Percentiles rank a stretch among this genome's conserved stretches.
These are phyloP conservation scores for Ichneumon xanthorius DNA, from an alignment of 2,888 invertebrate species.

Conservation along the genomic window DNA sequence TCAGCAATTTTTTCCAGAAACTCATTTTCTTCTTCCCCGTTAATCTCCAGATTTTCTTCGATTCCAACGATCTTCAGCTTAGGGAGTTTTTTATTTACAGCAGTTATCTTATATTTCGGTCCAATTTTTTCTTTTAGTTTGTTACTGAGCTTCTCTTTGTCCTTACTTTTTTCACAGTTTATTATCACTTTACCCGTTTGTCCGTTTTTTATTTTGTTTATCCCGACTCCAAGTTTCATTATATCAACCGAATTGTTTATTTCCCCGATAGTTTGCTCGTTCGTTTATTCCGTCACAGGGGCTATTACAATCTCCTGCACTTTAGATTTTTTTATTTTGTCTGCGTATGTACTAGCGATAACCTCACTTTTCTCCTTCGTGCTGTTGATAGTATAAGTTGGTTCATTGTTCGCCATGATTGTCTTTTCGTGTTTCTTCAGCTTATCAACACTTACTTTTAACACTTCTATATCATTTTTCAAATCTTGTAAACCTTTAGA, in stretches of 20 bases:
- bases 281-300: conserved; percentile 14
- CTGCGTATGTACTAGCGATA: neutral
- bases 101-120: conserved; percentile 12
- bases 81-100: conserved; percentile 38
- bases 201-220: conserved; percentile 21
- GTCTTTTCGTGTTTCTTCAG: neutral
- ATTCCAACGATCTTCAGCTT: conserved; percentile 48
- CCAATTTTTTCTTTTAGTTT: conserved; percentile 32
- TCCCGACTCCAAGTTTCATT: conserved; percentile 25
- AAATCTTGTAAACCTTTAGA: neutral
- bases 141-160: conserved; percentile 24
- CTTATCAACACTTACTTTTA: neutral
- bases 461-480: neutral
- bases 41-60: neutral
- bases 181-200: conserved; percentile 34
- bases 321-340: neutral
- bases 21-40: conserved; percentile 11
- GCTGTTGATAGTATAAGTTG: neutral
- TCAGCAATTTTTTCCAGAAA: conserved; percentile 32
- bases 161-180: conserved; percentile 13
- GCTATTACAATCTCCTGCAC: neutral
- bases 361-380: neutral
- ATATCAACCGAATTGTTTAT: conserved; percentile 20
- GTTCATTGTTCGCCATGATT: neutral
- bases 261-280: neutral